phyloP scores from a whole-genome alignment of 2,888 invertebrate species.

The Drepana falcataria region DNA sequence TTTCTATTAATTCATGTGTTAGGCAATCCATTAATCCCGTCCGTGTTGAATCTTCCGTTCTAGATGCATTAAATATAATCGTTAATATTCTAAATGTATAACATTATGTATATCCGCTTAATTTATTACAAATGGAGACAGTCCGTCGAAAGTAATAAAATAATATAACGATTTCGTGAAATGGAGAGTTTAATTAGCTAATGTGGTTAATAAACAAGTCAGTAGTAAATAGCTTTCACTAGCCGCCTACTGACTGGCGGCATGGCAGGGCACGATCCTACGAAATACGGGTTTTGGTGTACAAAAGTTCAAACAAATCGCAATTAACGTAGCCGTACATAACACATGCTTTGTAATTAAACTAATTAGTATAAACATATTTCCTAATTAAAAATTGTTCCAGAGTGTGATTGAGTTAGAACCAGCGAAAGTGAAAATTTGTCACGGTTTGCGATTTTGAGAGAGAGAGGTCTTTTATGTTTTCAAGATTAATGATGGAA shows the following conservation, averaged over 20 bases:
- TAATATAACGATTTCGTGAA: constrained; percentile 31
- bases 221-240: constrained; percentile 57
- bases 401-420: constrained; percentile 64
- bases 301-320: constrained; percentile 22
- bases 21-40: constrained; percentile 5
- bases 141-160: neutral
- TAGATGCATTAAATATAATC: neutral
- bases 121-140: neutral
- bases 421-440: constrained; percentile 69
- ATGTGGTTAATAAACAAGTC: constrained; percentile 49
- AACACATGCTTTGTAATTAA: constrained; percentile 33
- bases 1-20: constrained; percentile 12
- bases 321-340: constrained; percentile 27
- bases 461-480: constrained; percentile 62
- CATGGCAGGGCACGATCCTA: constrained; percentile 20
- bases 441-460: constrained; percentile 66
- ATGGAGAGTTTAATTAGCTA: constrained; percentile 47
- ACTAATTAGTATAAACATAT: constrained; percentile 45
- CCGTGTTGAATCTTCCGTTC: neutral
- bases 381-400: constrained; percentile 54
- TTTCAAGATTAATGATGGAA: constrained; percentile 26
- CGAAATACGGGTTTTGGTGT: constrained; percentile 32
- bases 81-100: neutral
- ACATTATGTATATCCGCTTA: neutral
- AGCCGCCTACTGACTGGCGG: constrained; percentile 42